A percentile compares a stretch with the other conserved stretches of the same genome.
These are phyloP conservation scores for Aegithalos caudatus DNA, from an alignment of 2,113 vertebrate genomes.

Conservation along the genomic window DNA sequence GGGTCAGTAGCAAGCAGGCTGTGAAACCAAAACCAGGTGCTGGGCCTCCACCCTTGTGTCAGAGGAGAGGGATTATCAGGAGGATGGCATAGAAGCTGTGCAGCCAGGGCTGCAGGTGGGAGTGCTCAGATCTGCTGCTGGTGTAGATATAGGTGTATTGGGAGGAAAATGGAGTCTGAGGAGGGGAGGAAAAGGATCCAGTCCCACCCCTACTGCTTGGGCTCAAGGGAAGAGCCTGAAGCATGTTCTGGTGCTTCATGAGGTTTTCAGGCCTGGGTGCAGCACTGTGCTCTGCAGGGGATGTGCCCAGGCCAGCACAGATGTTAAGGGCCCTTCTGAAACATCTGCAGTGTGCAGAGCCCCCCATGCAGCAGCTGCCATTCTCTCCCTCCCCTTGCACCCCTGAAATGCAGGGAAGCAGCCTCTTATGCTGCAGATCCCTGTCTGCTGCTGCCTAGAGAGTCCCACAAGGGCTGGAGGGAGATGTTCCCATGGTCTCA, in stretches of 20 bases:
- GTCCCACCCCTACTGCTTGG: not conserved
- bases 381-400: not conserved
- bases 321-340: not conserved
- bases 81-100: not conserved
- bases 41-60: not conserved
- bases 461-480: not conserved
- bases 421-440: not conserved
- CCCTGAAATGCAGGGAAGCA: not conserved
- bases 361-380: not conserved
- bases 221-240: not conserved
- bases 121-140: fast-evolving
- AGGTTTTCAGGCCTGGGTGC: not conserved
- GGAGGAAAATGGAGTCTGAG: not conserved
- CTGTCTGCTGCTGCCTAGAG: fast-evolving
- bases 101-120: not conserved
- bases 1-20: not conserved
- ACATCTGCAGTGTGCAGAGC: not conserved
- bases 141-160: not conserved
- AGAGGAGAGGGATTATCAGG: fast-evolving
- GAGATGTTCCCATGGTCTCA: not conserved
- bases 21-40: not conserved
- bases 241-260: not conserved
- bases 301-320: fast-evolving
- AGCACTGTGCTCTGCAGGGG: not conserved
- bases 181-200: not conserved